Base-by-base conservation (phyloP, 2,113 vertebrate species). In the Myotis yumanensis region DNA sequence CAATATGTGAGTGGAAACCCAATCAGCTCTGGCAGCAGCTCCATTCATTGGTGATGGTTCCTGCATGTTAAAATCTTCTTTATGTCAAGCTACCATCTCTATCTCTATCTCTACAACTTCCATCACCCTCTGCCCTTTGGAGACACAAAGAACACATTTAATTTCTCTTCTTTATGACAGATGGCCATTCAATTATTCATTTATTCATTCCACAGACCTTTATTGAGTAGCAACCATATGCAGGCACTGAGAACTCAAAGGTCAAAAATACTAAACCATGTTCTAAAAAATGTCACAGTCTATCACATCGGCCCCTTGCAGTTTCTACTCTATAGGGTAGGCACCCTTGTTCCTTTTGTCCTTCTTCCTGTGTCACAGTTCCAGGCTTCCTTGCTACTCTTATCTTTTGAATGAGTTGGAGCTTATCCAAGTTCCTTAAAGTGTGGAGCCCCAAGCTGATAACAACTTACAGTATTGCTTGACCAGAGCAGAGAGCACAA, bases 121-220 rank as follows among this genome's bases (percentile, higher is more conserved):
- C 16, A 69, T 28, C 22, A 75, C 16, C 64, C 51, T 89, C 57
- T 96, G 83, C 79, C 77, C 57, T 94, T 86, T 86, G 37, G 40
- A 52, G 46, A 86, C 43, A 89, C 89, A 94, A 93, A 89, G 69
- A 90, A 96, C 57, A 79, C 89, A 83, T 89, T 91, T 83, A 82
- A 69, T 64, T 94, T 94, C 32, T 93, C 22, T 86, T 94, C 57
- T 84, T 15, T 43, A 30, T 85, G n/a, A 88, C 81, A 93, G 76
- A 22, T 89, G 68, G 52, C 52, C 52, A 28, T 89, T 96, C 40
- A 96, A 85, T 97, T 90, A 96, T 95, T 96, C 86, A 96, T 97
- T 89, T 30, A 86, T 85, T 95, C 59, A 95, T 89, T 92, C 59
- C 90, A 89, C 9, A 94, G 91, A 82, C 12, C 46, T 95, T 96